Evolutionary conservation across 1,140 invertebrate species (phyloP).

Genomic region (Arion vulgaris): DNA sequence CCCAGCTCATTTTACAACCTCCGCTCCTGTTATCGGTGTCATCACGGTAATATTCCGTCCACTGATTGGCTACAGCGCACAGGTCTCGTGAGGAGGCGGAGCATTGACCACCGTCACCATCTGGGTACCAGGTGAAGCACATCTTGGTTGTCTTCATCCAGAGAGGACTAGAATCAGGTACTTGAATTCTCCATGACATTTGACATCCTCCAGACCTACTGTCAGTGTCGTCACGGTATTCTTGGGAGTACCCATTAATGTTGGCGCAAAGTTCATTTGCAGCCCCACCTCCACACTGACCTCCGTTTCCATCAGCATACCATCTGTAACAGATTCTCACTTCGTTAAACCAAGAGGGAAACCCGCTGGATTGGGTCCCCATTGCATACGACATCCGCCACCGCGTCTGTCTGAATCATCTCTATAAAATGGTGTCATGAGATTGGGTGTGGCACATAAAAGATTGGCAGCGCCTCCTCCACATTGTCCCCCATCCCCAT

Average conservation of each 20-base stretch:
- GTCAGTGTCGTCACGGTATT: slow-evolving; percentile 47
- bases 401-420: slow-evolving; percentile 43
- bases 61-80: slow-evolving; percentile 41
- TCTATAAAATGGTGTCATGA: slow-evolving; percentile 41
- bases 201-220: slow-evolving; percentile 34
- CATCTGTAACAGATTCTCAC: slow-evolving; percentile 45
- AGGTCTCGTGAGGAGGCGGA: slow-evolving; percentile 26
- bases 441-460: slow-evolving; percentile 36
- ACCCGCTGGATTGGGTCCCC: slow-evolving; percentile 24
- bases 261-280: slow-evolving; percentile 34
- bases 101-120: slow-evolving; percentile 46
- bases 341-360: slow-evolving; percentile 29
- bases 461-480: slow-evolving; percentile 41
- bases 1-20: slow-evolving; percentile 44
- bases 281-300: slow-evolving; percentile 44
- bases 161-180: slow-evolving; percentile 32
- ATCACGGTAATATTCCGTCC: slow-evolving; percentile 47
- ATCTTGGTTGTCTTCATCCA: slow-evolving; percentile 42
- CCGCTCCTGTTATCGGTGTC: slow-evolving; percentile 42
- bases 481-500: slow-evolving; percentile 43
- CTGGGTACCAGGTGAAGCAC: slow-evolving; percentile 44
- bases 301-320: slow-evolving; percentile 42
- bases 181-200: slow-evolving; percentile 43
- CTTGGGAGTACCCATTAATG: slow-evolving; percentile 32
- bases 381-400: slow-evolving; percentile 47